Evolutionary conservation across 2,888 invertebrate genomes (phyloP), one percentile per base, ranked within the genome.

Genomic region (Chironomus tentans): DNA sequence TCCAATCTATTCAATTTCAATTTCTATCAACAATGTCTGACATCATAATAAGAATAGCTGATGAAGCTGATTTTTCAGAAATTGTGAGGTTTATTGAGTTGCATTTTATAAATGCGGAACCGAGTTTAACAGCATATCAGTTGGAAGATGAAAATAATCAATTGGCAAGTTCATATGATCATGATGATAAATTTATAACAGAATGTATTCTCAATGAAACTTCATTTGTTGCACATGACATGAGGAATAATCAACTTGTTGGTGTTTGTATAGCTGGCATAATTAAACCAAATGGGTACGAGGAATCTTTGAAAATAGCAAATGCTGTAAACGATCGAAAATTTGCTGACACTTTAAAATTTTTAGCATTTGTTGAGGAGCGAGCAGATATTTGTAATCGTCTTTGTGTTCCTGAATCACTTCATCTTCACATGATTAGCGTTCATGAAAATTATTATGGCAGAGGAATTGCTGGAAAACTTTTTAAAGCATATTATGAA

Each of bases 401-500:
- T 15, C 28, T 46, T 46, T 5, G 28, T 21, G 38, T 69, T 13
- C 15, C 38, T 18, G 12, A 69, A 6, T 46, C 38, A 69, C 28
- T 28, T 69, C 69, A 71, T 56, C n/a, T 71, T 71, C 48, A 28
- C 38, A 50, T 47, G n/a, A 46, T 70, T 50, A 70, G 47, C 22
- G 70, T 70, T 48, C 70, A 70, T 70, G n/a, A 18, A 15, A 22
- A 50, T 24, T 50, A 70, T 22, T 28, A 18, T 15, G 50, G 50
- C 4, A 22, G 12, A 13, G 22, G 21, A 22, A 70, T 70, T 22
- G 70, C 48, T 12, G 21, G 24, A 2, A 48, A 12, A 24, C 70
- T 70, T 24, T 70, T 70, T 22, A 22, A 70, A 48, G 10, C 15
- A 0, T 77, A 81, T 28, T 78, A 78, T 5, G 76, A 77, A 6